Evolutionary conservation across 2,888 invertebrate species (phyloP).

Genomic region (Troides oblongomaculatus): DNA sequence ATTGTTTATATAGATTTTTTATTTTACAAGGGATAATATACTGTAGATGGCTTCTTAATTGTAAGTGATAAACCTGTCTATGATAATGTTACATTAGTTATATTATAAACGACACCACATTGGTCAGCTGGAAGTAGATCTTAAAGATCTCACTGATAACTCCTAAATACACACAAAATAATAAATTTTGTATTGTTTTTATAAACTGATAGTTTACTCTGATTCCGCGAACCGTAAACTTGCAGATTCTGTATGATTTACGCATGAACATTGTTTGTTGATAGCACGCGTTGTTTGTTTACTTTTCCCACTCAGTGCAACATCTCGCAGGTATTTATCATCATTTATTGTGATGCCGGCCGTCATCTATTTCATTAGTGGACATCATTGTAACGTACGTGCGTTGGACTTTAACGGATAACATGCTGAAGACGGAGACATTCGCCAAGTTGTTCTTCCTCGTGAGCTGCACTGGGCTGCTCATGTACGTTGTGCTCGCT

Average conservation of each 20-base stretch:
- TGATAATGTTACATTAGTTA: too few relatives aligned
- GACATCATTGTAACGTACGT: constrained; percentile 46
- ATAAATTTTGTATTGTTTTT: not conserved
- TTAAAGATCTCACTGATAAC: too few relatives aligned
- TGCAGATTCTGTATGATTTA: constrained; percentile 27
- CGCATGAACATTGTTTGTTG: constrained; percentile 26
- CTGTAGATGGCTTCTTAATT: too few relatives aligned
- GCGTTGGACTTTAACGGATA: constrained; percentile 40
- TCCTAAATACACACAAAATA: not conserved
- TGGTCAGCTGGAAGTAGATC: too few relatives aligned
- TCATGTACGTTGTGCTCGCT: constrained; percentile 55
- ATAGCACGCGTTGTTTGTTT: constrained; percentile 55
- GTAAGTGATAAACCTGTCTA: too few relatives aligned
- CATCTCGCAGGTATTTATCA: constrained; percentile 34
- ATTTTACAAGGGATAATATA: too few relatives aligned
- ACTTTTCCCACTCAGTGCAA: constrained; percentile 41
- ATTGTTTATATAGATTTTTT: too few relatives aligned
- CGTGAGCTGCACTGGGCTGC: constrained; percentile 55
- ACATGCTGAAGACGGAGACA: constrained; percentile 40
- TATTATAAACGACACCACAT: too few relatives aligned
- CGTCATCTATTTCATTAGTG: constrained; percentile 40
- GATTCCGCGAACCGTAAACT: constrained; percentile 14
- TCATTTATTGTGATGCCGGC: constrained; percentile 45
- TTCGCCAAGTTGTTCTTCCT: constrained; percentile 63
- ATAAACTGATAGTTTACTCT: not conserved